phyloP scores from a whole-genome alignment of 2,888 invertebrate species.

The Eristalis intricaria region DNA sequence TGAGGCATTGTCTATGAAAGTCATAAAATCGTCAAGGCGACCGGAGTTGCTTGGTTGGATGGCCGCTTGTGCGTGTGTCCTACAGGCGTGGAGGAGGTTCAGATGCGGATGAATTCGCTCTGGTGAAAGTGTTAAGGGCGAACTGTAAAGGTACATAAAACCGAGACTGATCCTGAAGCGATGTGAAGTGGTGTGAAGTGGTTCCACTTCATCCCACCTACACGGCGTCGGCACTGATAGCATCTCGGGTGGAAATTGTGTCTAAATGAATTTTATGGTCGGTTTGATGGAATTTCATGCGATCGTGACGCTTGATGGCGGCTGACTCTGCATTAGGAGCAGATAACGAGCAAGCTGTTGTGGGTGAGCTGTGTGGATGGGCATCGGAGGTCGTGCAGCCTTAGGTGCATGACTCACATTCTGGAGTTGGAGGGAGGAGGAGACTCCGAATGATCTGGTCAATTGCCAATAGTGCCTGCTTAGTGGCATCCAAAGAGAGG shows the following conservation, averaged over 20 bases:
- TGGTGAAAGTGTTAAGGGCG: slow-evolving; percentile 16
- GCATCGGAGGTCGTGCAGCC: background rate
- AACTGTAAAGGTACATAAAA: slow-evolving; percentile 18
- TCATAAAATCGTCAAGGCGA: slow-evolving; percentile 13
- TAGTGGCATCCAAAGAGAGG: too few relatives aligned
- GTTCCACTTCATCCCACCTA: slow-evolving; percentile 20
- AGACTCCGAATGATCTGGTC: too few relatives aligned
- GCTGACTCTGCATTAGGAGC: background rate
- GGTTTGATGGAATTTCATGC: slow-evolving; percentile 16
- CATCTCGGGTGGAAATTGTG: background rate
- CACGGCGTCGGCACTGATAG: background rate
- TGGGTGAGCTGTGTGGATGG: background rate
- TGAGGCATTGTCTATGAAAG: slow-evolving; percentile 6
- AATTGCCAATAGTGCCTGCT: too few relatives aligned
- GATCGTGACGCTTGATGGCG: background rate
- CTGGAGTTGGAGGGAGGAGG: background rate
- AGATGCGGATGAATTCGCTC: background rate
- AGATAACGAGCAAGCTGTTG: background rate
- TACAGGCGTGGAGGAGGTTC: background rate
- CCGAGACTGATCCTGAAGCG: background rate
- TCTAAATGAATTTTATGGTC: slow-evolving; percentile 2
- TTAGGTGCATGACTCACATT: background rate
- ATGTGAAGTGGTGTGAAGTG: slow-evolving; percentile 9
- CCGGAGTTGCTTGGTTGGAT: background rate
- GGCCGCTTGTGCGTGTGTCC: background rate